A percentile compares a stretch with the other conserved stretches of the same genome.
phyloP scores from a whole-genome alignment of 2,888 invertebrate genomes.

The Oscheius sp. region DNA sequence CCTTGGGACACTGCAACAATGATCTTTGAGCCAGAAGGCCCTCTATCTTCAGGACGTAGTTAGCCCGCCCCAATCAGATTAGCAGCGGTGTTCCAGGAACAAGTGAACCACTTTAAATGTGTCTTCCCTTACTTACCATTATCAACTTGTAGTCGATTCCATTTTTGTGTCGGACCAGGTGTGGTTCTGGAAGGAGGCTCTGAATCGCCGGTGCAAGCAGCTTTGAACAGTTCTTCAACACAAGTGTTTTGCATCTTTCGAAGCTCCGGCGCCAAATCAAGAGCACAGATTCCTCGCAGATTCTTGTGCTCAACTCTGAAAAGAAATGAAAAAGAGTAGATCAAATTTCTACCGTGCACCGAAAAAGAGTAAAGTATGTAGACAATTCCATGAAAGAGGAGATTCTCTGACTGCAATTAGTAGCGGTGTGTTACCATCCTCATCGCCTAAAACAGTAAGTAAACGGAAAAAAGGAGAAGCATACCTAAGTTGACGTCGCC shows the following conservation, averaged over 20 bases:
- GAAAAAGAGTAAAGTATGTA: slow-evolving; percentile 71
- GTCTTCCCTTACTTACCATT: slow-evolving; percentile 48
- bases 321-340: slow-evolving; percentile 9
- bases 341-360: slow-evolving; percentile 64
- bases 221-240: slow-evolving; percentile 68
- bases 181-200: slow-evolving; percentile 55
- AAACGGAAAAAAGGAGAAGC: not conserved
- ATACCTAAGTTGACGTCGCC: slow-evolving; percentile 76
- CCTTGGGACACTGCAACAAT: slow-evolving; percentile 61
- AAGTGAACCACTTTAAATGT: not conserved
- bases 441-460: slow-evolving; percentile 73
- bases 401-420: slow-evolving; percentile 78
- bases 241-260: slow-evolving; percentile 76
- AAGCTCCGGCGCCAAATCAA: slow-evolving; percentile 77
- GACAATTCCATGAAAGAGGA: slow-evolving; percentile 77
- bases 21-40: not conserved
- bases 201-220: slow-evolving; percentile 57
- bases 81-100: slow-evolving; percentile 26
- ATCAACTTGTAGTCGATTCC: slow-evolving; percentile 63
- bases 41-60: slow-evolving; percentile 5
- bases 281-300: slow-evolving; percentile 76
- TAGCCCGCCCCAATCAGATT: slow-evolving; percentile 14
- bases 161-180: slow-evolving; percentile 53
- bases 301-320: slow-evolving; percentile 74
- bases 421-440: slow-evolving; percentile 78